Base-by-base conservation (phyloP, 2,113 vertebrate genomes). In the Rhynchomys soricoides region DNA sequence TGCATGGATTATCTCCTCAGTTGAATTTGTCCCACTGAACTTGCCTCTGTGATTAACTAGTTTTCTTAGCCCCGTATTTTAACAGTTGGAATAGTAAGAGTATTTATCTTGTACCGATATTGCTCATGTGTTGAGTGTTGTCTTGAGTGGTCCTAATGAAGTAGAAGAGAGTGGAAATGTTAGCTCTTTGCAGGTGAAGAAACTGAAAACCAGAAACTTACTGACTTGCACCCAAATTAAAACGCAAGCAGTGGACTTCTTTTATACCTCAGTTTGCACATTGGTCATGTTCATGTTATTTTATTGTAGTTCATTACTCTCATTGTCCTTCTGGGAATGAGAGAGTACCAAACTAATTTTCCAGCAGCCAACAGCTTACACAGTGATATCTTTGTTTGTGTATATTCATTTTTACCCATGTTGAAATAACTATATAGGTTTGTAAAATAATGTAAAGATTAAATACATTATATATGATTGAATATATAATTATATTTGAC, bases 1-100 rank as follows among this genome's bases (percentile, higher is more conserved):
- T 93, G 97, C 95, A 89, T 96, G 96, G 55, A 82, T 96, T 95
- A 48, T 31, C 16, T 43, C 87, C 86, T 83, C 43, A 95, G 55
- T 79, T 92, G 86, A 13, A 7, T 93, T 91, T 83, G 24, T 97
- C 57, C 77, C 79, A 24, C 15, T 86, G 59, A 91, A 89, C 95
- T 94, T 97, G 96, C 68, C 57, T 71, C n/a, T 91, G 73, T 68
- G 43, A 45, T 89, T 86, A 86, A 68, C 82, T 90, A 45, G 31
- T 78, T 92, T 92, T 93, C 68, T 86, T 77, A 90, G 95, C 66
- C 79, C 62, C 68, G 50, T 29, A 73, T 70, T 95, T 95, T 95
- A 81, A 43, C 89, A 74, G 64, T 77, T 87, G 79, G 71, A 66
- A 16, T 87, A 31, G 21, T 95, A 68, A 57, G 68, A 95, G 31